Evolutionary conservation across 1,140 invertebrate species (phyloP).

Genomic region (Acromyrmex echinatior): DNA sequence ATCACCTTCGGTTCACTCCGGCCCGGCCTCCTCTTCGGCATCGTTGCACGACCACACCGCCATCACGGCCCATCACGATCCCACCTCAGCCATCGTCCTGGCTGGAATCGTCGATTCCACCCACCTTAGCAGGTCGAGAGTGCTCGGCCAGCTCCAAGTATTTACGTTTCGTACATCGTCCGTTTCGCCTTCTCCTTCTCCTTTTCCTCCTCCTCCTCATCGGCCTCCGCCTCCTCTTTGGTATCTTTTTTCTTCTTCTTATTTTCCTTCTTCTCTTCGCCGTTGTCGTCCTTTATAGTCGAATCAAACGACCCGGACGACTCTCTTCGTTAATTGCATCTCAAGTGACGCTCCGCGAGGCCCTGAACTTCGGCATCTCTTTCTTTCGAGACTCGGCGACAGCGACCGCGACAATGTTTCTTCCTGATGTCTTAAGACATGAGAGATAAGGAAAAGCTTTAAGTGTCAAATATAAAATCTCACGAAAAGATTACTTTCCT

Average conservation of each 20-base stretch:
- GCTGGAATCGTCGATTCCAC: conserved; percentile 80
- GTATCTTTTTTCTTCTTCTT: conserved; percentile 35
- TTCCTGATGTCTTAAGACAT: not conserved
- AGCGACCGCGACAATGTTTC: conserved; percentile 5
- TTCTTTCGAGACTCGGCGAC: conserved; percentile 18
- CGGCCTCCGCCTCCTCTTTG: conserved; percentile 28
- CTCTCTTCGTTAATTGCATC: conserved; percentile 60
- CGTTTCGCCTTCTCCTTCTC: conserved; percentile 56
- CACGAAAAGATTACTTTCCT: not conserved
- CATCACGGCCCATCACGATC: conserved; percentile 83
- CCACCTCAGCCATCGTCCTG: conserved; percentile 77
- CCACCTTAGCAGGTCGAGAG: conserved; percentile 72
- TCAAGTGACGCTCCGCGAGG: conserved; percentile 33
- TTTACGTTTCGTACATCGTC: conserved; percentile 66
- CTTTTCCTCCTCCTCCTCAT: conserved; percentile 23
- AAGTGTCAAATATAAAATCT: conserved; percentile 30
- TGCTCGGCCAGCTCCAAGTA: conserved; percentile 54
- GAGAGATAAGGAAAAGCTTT: not conserved
- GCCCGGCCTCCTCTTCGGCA: conserved; percentile 83
- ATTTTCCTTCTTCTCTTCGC: conserved; percentile 42
- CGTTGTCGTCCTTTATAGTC: conserved; percentile 64
- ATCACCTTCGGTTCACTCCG: conserved; percentile 85
- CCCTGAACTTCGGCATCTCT: conserved; percentile 35
- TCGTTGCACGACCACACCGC: conserved; percentile 79
- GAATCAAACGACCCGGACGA: conserved; percentile 48